Base-by-base conservation (phyloP, 2,797 vertebrate genomes). In the Toxotes lorentzi region DNA sequence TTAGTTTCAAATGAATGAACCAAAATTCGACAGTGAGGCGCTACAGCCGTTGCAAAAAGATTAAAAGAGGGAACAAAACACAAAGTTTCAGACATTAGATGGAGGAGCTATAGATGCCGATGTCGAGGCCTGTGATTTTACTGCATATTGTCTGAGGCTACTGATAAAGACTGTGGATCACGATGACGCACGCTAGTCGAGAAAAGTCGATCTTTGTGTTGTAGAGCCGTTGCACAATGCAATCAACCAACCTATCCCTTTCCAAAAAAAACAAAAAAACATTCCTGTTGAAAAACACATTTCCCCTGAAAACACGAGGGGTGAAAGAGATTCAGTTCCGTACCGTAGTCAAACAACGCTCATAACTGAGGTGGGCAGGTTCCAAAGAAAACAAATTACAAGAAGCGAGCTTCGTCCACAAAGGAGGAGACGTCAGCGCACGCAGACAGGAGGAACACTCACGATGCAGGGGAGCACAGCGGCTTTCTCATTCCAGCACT, bases 91-190 rank as follows among this genome's bases (percentile, higher is more conserved):
- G 65, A 69, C 53, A 27, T 73, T 24, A 35, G n/a, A 67, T 71
- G 69, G 24, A 81, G 70, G 83, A 70, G 65, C 38, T 70, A 60
- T 14, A 51, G 45, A 68, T 67, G 79, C 27, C 35, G 66, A 85
- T 73, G 85, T 71, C 81, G 81, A 84, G 59, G 83, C 61, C 72
- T 73, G 78, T 68, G 81, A 81, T 77, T 73, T 81, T 47, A 86
- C 87, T 93, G 90, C 90, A 89, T 90, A 92, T 85, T 57, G 75
- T 82, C 57, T 13, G 82, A 86, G 79, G 90, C 90, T 91, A 92
- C 91, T 68, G 76, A 73, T 67, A 77, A 56, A 76, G 43, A 41
- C 16, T 11, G 58, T 74, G 84, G 71, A 65, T n/a, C n/a, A n/a
- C n/a, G n/a, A n/a, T n/a, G n/a, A n/a, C n/a, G n/a, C n/a, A n/a